Percentiles rank a stretch among this genome's conserved stretches.
phyloP scores from a whole-genome alignment of 2,888 invertebrate species.

The Ectemnius lituratus region DNA sequence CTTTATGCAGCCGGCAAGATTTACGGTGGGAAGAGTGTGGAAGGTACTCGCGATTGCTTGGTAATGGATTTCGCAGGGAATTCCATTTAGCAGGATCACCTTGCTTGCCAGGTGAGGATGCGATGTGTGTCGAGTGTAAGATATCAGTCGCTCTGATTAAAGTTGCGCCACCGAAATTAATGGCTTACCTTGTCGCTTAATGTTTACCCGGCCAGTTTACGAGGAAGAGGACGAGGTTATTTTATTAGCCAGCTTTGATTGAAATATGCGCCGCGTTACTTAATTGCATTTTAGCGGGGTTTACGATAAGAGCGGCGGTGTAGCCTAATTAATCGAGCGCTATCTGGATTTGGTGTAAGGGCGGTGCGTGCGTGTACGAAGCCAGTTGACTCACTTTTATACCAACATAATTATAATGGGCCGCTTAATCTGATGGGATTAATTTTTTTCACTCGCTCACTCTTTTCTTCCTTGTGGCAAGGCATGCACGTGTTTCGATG shows the following conservation, averaged over 20 bases:
- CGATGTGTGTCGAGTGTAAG: conserved; percentile 11
- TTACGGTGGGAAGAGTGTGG: conserved; percentile 31
- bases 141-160: conserved; percentile 18
- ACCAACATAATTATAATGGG: conserved; percentile 54
- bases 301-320: conserved; percentile 30
- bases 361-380: conserved; percentile 27
- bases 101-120: not conserved
- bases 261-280: conserved; percentile 35
- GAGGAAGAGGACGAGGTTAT: conserved; percentile 21
- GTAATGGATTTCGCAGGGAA: no score
- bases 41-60: not conserved
- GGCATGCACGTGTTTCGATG: conserved; percentile 18
- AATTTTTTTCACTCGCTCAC: conserved; percentile 39
- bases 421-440: conserved; percentile 59
- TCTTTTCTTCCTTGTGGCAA: no score
- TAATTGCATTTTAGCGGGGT: conserved; percentile 24
- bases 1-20: conserved; percentile 43
- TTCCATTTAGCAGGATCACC: no score
- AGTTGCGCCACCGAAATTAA: conserved; percentile 35
- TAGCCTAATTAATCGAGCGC: conserved; percentile 47
- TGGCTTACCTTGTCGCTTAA: conserved; percentile 19
- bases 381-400: conserved; percentile 50
- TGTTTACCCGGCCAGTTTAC: not conserved
- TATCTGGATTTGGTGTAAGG: conserved; percentile 23
- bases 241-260: conserved; percentile 33